Conservation (phyloP, 2,888 invertebrate genomes). For the Antheraea yamamai region DNA sequence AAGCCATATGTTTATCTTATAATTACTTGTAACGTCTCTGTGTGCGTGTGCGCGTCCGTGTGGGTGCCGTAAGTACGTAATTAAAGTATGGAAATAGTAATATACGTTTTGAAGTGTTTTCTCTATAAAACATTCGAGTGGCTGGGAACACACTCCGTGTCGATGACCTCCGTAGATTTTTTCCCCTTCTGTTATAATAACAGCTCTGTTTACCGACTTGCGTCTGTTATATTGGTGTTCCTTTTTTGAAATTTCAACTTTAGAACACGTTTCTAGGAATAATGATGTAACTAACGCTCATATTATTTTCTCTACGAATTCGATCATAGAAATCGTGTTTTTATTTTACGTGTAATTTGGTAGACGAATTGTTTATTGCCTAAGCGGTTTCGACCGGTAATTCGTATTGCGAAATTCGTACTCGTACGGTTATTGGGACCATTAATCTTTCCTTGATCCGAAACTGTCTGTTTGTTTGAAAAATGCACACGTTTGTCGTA, state of each 20-base stretch:
- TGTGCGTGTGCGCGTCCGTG: constrained; percentile 50
- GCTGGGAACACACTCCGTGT: constrained; percentile 70
- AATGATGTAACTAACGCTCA: constrained; percentile 33
- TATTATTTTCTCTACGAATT: constrained; percentile 18
- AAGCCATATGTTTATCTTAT: constrained; percentile 76
- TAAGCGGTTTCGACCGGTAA: constrained; percentile 56
- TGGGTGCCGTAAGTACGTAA: constrained; percentile 65
- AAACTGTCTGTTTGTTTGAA: constrained; percentile 68
- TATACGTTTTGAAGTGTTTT: constrained; percentile 81
- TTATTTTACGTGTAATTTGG: constrained; percentile 45
- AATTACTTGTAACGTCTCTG: constrained; percentile 50
- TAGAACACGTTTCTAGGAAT: constrained; percentile 40
- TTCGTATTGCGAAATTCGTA: constrained; percentile 63
- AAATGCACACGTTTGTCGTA: constrained; percentile 53
- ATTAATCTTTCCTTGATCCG: constrained; percentile 66
- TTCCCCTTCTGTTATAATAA: constrained; percentile 70
- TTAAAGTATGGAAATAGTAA: constrained; percentile 81
- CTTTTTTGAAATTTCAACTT: constrained; percentile 52
- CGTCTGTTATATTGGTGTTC: constrained; percentile 54
- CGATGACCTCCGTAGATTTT: constrained; percentile 66
- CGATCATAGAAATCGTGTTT: constrained; percentile 23
- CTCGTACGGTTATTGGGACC: constrained; percentile 60
- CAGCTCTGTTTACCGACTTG: constrained; percentile 66
- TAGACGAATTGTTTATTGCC: constrained; percentile 59
- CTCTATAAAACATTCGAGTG: constrained; percentile 79